These are phyloP conservation scores for Columba janthina DNA, from an alignment of 2,113 vertebrate genomes.

Conservation along the genomic window DNA sequence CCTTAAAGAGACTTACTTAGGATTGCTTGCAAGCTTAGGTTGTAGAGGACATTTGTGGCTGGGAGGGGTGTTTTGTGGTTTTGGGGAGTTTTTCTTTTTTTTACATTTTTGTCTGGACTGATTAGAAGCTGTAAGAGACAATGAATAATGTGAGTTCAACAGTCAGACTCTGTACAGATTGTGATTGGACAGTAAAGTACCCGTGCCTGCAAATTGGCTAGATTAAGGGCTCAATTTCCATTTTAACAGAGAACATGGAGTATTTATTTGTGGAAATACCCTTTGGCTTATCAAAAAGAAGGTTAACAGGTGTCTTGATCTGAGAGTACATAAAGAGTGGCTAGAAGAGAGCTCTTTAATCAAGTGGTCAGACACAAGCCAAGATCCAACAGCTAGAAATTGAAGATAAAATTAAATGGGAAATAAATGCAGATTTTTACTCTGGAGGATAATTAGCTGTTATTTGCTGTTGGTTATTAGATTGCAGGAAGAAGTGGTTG, in stretches of 20 bases:
- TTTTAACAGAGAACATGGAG: constrained; percentile 28
- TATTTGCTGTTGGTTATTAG: constrained; percentile 13
- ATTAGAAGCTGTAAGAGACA: not conserved
- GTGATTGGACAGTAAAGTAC: not conserved
- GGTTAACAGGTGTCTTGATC: constrained; percentile 53
- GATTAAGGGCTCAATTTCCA: constrained; percentile 52
- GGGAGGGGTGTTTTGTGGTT: not conserved
- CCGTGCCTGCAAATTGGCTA: not conserved
- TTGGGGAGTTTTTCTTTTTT: not conserved
- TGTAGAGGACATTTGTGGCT: not conserved
- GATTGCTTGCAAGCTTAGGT: not conserved
- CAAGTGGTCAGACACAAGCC: constrained; percentile 24
- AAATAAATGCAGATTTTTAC: constrained; percentile 13
- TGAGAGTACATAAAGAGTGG: not conserved
- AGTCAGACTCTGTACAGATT: not conserved
- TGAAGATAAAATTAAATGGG: constrained; percentile 21
- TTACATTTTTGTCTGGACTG: not conserved
- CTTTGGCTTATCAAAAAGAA: constrained; percentile 39
- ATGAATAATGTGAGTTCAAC: not conserved
- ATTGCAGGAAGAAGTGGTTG: not conserved
- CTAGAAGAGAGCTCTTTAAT: constrained; percentile 39
- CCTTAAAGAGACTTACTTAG: not conserved
- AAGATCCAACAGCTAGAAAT: constrained; percentile 31
- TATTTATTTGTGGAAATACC: constrained; percentile 52
- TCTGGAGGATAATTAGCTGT: not conserved